Evolutionary conservation across 2,888 invertebrate genomes (phyloP), one percentile per base, ranked within the genome.

Genomic region (Sinodicranocentrus sp.): DNA sequence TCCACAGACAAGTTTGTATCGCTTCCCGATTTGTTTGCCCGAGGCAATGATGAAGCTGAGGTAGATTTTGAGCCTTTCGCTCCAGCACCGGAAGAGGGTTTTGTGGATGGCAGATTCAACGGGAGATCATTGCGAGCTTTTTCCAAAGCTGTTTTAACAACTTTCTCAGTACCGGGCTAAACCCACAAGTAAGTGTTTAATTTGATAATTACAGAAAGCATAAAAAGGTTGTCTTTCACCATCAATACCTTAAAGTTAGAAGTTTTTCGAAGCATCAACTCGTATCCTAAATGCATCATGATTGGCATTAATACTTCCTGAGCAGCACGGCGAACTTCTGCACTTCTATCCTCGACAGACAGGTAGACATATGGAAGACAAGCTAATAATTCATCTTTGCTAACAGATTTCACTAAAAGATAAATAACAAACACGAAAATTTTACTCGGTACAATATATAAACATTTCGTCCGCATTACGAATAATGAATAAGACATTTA

Each of bases 211-310:
- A 2, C 19, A 15, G 2, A 2, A 28, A 68, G 26, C 54, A 8
- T 10, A 26, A 67, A 54, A 43, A 68, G 43, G 33, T 6, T n/a
- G 21, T n/a, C 33, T 61, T 26, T 25, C 28, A n/a, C n/a, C n/a
- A n/a, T 48, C 10, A 85, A 76, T 89, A 95, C 95, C 93, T 96
- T 96, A 3, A 96, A 90, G 90, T 95, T 96, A 85, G 95, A 94
- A 0, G 94, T 92, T 84, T 94, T 94, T 87, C 94, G 94, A 77
- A 92, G 91, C 95, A 97, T 95, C 10, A 92, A 89, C 70, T 95
- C 95, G 89, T 94, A 97, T 0, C 98, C 96, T 6, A 97, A 92
- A 90, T 98, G 98, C 86, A 97, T 94, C 98, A 98, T 98, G 89
- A 97, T 94, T 1, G 97, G 97, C 57, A 97, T 91, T 44, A 98